Evolutionary conservation across 2,888 invertebrate genomes (phyloP).

Genomic region (Pandemis corylana): DNA sequence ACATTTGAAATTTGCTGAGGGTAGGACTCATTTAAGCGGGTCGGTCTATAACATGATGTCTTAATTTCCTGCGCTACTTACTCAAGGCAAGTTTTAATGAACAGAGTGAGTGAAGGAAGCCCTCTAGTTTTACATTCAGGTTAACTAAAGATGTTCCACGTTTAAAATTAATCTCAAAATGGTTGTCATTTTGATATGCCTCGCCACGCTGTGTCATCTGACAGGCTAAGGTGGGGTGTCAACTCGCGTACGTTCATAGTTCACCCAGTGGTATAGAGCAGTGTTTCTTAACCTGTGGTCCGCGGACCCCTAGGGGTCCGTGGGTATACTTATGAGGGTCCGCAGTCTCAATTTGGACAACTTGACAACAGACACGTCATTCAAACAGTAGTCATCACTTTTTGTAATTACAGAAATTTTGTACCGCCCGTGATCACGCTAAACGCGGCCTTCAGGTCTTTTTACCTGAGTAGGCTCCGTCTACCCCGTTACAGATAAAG

Average conservation of each 20-base stretch:
- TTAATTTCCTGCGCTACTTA: not conserved
- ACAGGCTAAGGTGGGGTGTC: not conserved
- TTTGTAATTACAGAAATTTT: too few relatives aligned
- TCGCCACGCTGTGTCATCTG: not conserved
- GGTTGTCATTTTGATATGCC: slow-evolving; percentile 31
- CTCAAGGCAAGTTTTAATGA: slow-evolving; percentile 15
- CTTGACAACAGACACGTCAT: too few relatives aligned
- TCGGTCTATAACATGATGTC: not conserved
- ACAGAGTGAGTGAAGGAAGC: slow-evolving; percentile 2
- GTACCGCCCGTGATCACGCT: too few relatives aligned
- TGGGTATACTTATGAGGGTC: too few relatives aligned
- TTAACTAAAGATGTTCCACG: slow-evolving; percentile 16
- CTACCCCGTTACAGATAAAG: too few relatives aligned
- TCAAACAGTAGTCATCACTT: too few relatives aligned
- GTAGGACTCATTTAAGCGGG: not conserved
- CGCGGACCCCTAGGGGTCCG: too few relatives aligned
- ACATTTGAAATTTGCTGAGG: not conserved
- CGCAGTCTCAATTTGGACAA: too few relatives aligned
- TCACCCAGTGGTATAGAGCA: not conserved
- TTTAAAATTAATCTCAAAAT: slow-evolving; percentile 28
- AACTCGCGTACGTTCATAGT: not conserved
- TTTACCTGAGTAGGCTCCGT: too few relatives aligned
- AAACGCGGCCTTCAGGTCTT: too few relatives aligned
- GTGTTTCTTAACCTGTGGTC: not conserved
- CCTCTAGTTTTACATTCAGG: slow-evolving; percentile 8